A percentile compares a stretch with the other conserved stretches of the same genome.
These are phyloP conservation scores for Glaucomys volans DNA, from an alignment of 2,113 vertebrate genomes.

Conservation along the genomic window DNA sequence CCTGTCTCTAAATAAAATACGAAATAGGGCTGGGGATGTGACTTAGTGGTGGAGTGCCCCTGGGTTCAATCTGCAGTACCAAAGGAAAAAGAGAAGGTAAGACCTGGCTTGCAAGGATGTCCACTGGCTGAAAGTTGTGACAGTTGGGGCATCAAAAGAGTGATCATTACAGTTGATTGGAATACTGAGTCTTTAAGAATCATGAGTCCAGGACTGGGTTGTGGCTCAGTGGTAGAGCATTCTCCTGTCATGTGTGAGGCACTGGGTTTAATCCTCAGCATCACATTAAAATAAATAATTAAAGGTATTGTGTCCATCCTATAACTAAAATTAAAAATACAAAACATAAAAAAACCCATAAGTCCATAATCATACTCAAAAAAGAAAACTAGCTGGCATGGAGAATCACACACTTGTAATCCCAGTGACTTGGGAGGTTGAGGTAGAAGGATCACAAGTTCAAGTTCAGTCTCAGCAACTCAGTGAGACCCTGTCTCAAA, in stretches of 20 bases:
- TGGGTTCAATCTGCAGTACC: too few relatives aligned
- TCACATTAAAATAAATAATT: too few relatives aligned
- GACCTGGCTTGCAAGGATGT: neutral
- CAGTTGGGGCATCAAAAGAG: neutral
- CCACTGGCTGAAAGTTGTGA: neutral
- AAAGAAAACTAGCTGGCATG: neutral
- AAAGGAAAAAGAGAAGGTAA: too few relatives aligned
- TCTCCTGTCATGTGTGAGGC: too few relatives aligned
- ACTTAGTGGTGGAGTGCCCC: too few relatives aligned
- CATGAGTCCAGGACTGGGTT: neutral
- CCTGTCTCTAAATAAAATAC: too few relatives aligned
- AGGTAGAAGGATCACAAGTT: neutral
- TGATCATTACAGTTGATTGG: neutral
- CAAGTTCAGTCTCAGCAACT: neutral
- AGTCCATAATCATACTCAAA: neutral
- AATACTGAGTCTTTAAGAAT: conserved; percentile 30
- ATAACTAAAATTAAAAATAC: too few relatives aligned
- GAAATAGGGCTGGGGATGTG: too few relatives aligned
- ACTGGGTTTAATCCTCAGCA: too few relatives aligned
- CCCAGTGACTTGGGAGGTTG: neutral
- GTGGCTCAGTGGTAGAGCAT: too few relatives aligned
- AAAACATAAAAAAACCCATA: neutral
- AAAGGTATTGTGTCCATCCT: too few relatives aligned
- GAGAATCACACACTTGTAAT: neutral
- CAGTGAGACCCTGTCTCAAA: neutral